Base-by-base conservation (phyloP, 2,113 vertebrate genomes). In the Helogale parvula region DNA sequence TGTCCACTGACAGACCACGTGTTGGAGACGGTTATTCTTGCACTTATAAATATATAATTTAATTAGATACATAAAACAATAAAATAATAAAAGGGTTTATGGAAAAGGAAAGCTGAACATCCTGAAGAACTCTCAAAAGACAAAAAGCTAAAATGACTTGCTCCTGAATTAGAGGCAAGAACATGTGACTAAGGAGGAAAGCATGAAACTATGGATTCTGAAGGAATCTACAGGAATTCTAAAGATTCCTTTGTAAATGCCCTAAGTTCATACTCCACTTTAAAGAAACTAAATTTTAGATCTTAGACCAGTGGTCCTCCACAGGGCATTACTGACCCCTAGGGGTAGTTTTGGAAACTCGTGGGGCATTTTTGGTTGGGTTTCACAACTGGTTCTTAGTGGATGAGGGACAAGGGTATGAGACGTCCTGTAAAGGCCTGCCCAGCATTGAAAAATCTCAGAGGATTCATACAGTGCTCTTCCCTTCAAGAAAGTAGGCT, bases 251-350 rank as follows among this genome's bases (percentile, higher is more conserved):
- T 94, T 77, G 63, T 66, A 92, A 91, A 84, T 72, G 38, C 54
- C 88, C 7, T 16, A 57, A 63, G 3, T 74, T 76, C 47, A 74
- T 17, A 35, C 25, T 90, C 45, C 16, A 54, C 52, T 65, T n/a
- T 83, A 68, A 82, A 92, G 71, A 76, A 84, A 47, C n/a, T 23
- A 47, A 50, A 87, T n/a, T 60, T 52, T 65, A 35, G 83, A 47
- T 7, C 31, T 65, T 25, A 76, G 41, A 38, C 31, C 7, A 52
- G 27, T 35, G 50, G 63, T 77, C 94, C 66, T 85, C 52, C 54
- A 71, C 13, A 45, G 76, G 88, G 69, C 69, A 88, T 82, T 90
- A 93, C 92, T 96, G 96, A 93, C 94, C 86, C 69, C 92, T 94
- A 96, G 86, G 76, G 94, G 60, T 93, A 74, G 47, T 76, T 96